phyloP scores from a whole-genome alignment of 2,113 vertebrate genomes.

The Mellivora capensis region DNA sequence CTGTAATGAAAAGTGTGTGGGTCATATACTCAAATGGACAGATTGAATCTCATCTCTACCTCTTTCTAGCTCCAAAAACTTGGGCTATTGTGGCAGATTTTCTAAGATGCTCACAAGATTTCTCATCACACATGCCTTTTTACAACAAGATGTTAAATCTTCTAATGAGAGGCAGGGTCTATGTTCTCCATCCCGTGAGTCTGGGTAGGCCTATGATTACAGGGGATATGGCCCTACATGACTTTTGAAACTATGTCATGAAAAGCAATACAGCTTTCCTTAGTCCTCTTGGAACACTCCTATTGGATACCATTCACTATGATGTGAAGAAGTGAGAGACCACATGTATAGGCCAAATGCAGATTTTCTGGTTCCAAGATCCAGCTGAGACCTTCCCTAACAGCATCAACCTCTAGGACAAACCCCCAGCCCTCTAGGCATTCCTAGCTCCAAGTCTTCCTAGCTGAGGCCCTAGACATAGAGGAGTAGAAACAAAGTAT shows the following conservation, averaged over 20 bases:
- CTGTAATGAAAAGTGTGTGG: not conserved
- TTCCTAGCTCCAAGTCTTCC: not conserved
- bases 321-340: not conserved
- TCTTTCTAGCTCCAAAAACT: not conserved
- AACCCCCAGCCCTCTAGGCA: not conserved
- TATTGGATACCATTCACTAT: not conserved
- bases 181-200: not conserved
- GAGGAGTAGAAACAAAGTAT: not conserved
- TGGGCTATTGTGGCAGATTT: not conserved
- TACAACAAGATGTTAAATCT: not conserved
- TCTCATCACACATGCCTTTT: not conserved
- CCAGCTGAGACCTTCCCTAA: not conserved
- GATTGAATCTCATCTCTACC: not conserved
- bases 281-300: not conserved
- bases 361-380: not conserved
- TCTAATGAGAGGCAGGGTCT: not conserved
- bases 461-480: not conserved
- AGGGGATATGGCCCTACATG: not conserved
- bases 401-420: not conserved
- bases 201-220: not conserved
- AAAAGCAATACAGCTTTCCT: not conserved
- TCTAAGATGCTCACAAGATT: not conserved
- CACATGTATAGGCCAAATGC: not conserved
- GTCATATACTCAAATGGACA: not conserved
- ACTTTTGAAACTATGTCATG: not conserved